phyloP scores from a whole-genome alignment of 1,140 invertebrate genomes.

The Hetaerina americana region DNA sequence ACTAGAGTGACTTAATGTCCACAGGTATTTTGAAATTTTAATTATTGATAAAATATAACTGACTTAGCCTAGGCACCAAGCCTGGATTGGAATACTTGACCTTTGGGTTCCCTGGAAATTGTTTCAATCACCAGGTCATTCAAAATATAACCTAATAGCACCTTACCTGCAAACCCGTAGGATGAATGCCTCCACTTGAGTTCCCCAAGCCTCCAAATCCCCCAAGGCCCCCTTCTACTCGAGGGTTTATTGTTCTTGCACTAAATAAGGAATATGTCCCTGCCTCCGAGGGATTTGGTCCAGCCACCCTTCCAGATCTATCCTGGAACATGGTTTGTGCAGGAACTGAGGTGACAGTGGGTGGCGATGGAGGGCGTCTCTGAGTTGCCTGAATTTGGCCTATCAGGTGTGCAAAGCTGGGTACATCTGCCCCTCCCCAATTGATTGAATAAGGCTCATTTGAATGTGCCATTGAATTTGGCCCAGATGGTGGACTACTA shows the following conservation, averaged over 20 bases:
- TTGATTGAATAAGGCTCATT: not conserved
- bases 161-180: conserved; percentile 11
- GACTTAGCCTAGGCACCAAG: no score
- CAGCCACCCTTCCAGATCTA: not conserved
- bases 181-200: conserved; percentile 5
- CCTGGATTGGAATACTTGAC: no score
- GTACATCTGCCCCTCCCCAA: not conserved
- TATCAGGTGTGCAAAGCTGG: not conserved
- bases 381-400: not conserved
- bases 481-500: not conserved
- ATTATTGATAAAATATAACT: no score
- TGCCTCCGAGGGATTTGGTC: not conserved
- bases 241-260: conserved; percentile 26
- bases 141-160: no score
- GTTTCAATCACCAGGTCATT: no score
- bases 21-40: no score
- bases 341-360: not conserved
- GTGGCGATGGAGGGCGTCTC: not conserved
- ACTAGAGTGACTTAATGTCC: no score
- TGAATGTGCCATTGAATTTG: not conserved
- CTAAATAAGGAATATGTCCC: conserved; percentile 51
- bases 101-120: no score
- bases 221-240: conserved; percentile 7
- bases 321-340: not conserved
- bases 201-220: conserved; percentile 3